Percentiles rank a stretch among this genome's conserved stretches.
These are phyloP conservation scores for Globodera rostochiensis DNA, from an alignment of 1,140 invertebrate genomes.

Conservation along the genomic window DNA sequence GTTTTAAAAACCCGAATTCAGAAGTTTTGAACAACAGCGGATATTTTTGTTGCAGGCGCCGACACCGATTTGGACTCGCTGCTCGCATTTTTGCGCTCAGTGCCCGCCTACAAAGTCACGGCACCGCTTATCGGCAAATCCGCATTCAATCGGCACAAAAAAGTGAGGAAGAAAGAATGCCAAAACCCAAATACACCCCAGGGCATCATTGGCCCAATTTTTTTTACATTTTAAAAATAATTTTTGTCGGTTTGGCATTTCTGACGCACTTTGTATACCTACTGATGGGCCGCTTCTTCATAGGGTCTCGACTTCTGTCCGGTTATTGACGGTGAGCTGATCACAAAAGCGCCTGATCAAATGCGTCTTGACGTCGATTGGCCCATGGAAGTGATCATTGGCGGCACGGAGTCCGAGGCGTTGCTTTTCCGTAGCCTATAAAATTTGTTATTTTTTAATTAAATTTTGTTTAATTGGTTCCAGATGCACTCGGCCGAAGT, in stretches of 20 bases:
- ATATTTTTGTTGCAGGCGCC: neutral
- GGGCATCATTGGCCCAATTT: no score
- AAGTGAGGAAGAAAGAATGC: slow-evolving; percentile 4
- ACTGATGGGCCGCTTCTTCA: neutral
- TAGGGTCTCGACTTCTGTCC: slow-evolving; percentile 52
- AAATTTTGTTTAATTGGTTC: neutral
- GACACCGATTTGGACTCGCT: slow-evolving; percentile 32
- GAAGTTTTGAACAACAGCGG: no score
- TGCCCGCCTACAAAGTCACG: slow-evolving; percentile 33
- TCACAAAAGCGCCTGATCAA: slow-evolving; percentile 32
- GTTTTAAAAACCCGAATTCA: neutral
- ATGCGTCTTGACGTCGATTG: slow-evolving; percentile 10
- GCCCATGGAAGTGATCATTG: slow-evolving; percentile 45
- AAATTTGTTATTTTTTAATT: neutral
- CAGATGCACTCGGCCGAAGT: slow-evolving; percentile 42
- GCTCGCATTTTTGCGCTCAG: slow-evolving; percentile 38
- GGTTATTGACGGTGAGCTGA: slow-evolving; percentile 46
- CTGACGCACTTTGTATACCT: no score
- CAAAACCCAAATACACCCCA: no score
- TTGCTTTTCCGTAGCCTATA: slow-evolving; percentile 39
- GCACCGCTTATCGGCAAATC: slow-evolving; percentile 44
- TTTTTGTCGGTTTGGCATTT: no score
- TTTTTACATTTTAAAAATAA: no score
- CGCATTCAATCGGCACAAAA: slow-evolving; percentile 48
- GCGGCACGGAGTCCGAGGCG: slow-evolving; percentile 48